Conservation (phyloP, 2,797 vertebrate species). For the Catharus ustulatus region DNA sequence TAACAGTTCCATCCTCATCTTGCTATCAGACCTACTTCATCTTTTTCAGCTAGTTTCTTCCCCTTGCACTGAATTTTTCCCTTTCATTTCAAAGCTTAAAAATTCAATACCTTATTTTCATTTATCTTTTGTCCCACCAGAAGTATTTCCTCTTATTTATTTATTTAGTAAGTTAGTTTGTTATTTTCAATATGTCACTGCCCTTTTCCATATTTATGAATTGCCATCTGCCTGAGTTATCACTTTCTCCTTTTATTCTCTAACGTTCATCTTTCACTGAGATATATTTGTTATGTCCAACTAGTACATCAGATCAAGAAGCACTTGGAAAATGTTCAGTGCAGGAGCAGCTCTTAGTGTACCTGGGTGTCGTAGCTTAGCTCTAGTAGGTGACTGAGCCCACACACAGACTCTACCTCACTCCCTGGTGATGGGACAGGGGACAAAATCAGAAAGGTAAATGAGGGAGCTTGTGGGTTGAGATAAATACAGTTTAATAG, state of each 20-base stretch:
- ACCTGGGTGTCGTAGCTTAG: accelerated
- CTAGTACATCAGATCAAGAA: background rate
- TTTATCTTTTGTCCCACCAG: background rate
- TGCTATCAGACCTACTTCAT: background rate
- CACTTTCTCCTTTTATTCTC: background rate
- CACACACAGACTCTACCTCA: background rate
- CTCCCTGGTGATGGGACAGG: accelerated
- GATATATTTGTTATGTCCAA: background rate
- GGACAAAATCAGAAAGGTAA: background rate
- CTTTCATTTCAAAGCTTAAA: background rate
- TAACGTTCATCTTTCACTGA: background rate
- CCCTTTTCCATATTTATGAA: background rate
- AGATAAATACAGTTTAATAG: background rate
- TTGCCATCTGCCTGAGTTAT: background rate
- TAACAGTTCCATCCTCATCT: background rate
- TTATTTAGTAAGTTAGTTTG: background rate
- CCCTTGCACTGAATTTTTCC: background rate
- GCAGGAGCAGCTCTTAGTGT: background rate
- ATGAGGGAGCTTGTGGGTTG: background rate
- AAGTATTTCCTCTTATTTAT: background rate
- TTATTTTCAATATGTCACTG: background rate
- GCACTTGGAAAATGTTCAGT: background rate
- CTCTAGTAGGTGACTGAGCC: background rate
- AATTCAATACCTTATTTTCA: background rate
- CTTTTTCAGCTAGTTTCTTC: background rate